These are phyloP conservation scores for Andrena marginata DNA, from an alignment of 2,888 invertebrate species.

Conservation along the genomic window DNA sequence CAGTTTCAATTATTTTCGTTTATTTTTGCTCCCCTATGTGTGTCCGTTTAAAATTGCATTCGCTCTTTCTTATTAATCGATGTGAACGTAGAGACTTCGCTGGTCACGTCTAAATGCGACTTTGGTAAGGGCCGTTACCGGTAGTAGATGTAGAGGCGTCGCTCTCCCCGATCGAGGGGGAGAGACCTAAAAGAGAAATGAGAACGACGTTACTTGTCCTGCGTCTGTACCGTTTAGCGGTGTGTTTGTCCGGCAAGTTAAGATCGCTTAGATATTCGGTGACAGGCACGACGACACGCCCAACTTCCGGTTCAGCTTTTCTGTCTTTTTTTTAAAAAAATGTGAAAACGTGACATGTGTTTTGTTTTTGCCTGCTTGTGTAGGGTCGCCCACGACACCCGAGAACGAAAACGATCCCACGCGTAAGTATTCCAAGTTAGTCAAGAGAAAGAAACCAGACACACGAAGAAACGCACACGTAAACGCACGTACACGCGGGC, in stretches of 20 bases:
- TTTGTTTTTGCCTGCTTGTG: slow-evolving; percentile 85
- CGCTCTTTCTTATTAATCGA: not conserved
- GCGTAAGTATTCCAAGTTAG: slow-evolving; percentile 84
- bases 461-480: slow-evolving; percentile 6
- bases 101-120: not conserved
- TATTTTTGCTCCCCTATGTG: not conserved
- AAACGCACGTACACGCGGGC: not conserved
- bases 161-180: not conserved
- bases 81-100: slow-evolving; percentile 15
- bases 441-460: slow-evolving; percentile 46
- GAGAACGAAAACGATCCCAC: slow-evolving; percentile 86
- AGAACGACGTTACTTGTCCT: not conserved
- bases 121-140: not conserved
- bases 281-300: slow-evolving; percentile 60
- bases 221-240: not conserved
- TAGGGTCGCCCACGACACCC: slow-evolving; percentile 86
- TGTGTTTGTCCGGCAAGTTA: slow-evolving; percentile 10
- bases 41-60: not conserved
- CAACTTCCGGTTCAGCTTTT: slow-evolving; percentile 80
- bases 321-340: slow-evolving; percentile 80
- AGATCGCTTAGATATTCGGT: slow-evolving; percentile 43
- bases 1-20: not conserved
- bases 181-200: not conserved
- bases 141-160: not conserved
- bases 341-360: slow-evolving; percentile 84